phyloP scores from a whole-genome alignment of 2,888 invertebrate genomes.

The Leptura quadrifasciata region DNA sequence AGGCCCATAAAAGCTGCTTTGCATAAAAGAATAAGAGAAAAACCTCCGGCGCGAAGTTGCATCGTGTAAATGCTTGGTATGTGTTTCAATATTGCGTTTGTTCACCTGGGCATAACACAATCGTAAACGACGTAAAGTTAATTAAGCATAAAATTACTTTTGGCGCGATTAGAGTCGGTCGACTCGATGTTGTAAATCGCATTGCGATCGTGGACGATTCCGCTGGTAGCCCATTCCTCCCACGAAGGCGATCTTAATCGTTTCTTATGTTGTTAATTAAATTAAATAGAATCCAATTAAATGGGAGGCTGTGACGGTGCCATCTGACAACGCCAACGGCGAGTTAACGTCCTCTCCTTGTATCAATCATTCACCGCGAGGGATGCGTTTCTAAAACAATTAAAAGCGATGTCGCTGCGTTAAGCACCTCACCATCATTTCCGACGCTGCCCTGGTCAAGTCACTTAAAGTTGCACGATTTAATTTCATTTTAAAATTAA shows the following conservation, averaged over 20 bases:
- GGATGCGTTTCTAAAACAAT: conserved; percentile 52
- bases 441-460: neutral
- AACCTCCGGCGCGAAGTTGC: neutral
- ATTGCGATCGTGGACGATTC: conserved; percentile 15
- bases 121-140: conserved; percentile 57
- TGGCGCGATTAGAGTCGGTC: conserved; percentile 45
- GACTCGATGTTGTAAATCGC: conserved; percentile 25
- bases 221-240: neutral
- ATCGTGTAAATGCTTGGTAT: conserved; percentile 12
- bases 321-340: conserved; percentile 45
- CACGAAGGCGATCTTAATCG: conserved; percentile 53
- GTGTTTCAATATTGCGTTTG: conserved; percentile 29
- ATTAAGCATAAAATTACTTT: conserved; percentile 60
- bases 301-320: conserved; percentile 42
- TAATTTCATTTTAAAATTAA: neutral
- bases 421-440: conserved; percentile 11
- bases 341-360: conserved; percentile 35
- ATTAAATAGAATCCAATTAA: conserved; percentile 58
- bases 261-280: conserved; percentile 60
- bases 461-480: neutral
- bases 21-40: conserved; percentile 9
- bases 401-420: conserved; percentile 31
- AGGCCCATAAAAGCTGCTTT: conserved; percentile 6
- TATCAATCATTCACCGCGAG: conserved; percentile 48
- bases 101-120: conserved; percentile 49